Conservation (phyloP, 2,888 invertebrate species). For the Lasiommata megera region DNA sequence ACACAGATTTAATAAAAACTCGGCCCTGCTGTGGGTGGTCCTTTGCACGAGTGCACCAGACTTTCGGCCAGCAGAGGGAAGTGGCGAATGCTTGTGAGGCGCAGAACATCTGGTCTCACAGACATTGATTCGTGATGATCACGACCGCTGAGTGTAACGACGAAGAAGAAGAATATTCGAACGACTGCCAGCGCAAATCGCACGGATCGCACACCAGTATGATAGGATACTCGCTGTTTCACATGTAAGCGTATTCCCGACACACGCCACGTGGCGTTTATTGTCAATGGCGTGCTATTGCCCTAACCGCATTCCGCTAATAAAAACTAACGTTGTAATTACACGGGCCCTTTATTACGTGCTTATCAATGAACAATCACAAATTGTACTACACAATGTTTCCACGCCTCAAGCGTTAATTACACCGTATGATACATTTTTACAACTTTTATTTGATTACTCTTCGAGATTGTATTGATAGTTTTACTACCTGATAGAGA, state of each 20-base stretch:
- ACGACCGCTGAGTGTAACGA: too few relatives aligned
- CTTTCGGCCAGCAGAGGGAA: too few relatives aligned
- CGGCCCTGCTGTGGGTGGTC: too few relatives aligned
- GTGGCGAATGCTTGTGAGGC: too few relatives aligned
- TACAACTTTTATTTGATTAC: slow-evolving; percentile 5
- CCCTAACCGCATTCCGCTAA: slow-evolving; percentile 32
- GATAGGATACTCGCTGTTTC: slow-evolving; percentile 20
- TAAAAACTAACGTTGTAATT: slow-evolving; percentile 37
- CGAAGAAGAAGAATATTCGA: too few relatives aligned
- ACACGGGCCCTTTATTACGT: slow-evolving; percentile 31
- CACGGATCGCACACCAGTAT: background rate
- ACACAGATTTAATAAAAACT: too few relatives aligned
- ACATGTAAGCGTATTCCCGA: slow-evolving; percentile 31
- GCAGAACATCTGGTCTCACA: too few relatives aligned
- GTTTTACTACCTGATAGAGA: background rate
- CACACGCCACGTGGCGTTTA: slow-evolving; percentile 34
- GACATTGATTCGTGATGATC: too few relatives aligned
- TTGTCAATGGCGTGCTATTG: slow-evolving; percentile 30
- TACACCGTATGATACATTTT: slow-evolving; percentile 18
- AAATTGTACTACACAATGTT: slow-evolving; percentile 27
- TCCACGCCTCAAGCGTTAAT: slow-evolving; percentile 24
- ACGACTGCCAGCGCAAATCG: background rate
- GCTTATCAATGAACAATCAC: slow-evolving; percentile 34
- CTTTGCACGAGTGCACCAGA: too few relatives aligned
- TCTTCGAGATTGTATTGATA: background rate